Base-by-base conservation (phyloP, 2,888 invertebrate genomes). In the Acanthacorydalis orientalis region DNA sequence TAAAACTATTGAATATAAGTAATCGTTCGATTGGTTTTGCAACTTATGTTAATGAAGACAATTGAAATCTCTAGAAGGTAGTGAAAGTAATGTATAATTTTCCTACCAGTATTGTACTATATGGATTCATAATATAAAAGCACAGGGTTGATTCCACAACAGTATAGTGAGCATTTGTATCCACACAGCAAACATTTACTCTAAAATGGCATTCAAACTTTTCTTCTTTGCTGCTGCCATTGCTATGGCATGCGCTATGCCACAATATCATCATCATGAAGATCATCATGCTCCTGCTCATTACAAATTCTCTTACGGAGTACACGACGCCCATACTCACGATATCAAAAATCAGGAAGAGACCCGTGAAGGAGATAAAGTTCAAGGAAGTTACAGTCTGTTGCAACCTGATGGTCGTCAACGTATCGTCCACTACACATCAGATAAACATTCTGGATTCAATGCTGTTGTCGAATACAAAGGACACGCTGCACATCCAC, bases 291-390 rank as follows among this genome's bases (percentile, higher is more conserved):
- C 56, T 44, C 62, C 62, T 31, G 60, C 70, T 49, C 67, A 62
- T 54, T 72, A 72, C 57, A 68, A 69, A 47, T 71, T 68, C 54
- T 68, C 70, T 54, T 71, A 72, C 56, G 63, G 69, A 37, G 71
- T 72, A 39, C 67, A 65, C 51, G 71, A 72, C 51, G 70, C 69
- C 14, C 67, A 69, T 60, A 71, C 71, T 1, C 70, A 70, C 45
- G 71, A 72, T 54, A 67, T 70, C 51, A 72, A 72, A 55, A 65
- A 68, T 10, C 70, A 71, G 55, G 70, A 70, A 71, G 71, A 72
- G 53, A 68, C 63, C 54, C 60, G 71, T 45, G 69, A 70, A 48
- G 72, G 71, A 52, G 70, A 71, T 54, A 61, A 64, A 39, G 70
- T 72, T 33, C 69, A 65, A 64, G 72, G 71, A 7, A 62, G 64